Conservation (phyloP, 2,888 invertebrate species). For the Rhopalosiphum nymphaeae region DNA sequence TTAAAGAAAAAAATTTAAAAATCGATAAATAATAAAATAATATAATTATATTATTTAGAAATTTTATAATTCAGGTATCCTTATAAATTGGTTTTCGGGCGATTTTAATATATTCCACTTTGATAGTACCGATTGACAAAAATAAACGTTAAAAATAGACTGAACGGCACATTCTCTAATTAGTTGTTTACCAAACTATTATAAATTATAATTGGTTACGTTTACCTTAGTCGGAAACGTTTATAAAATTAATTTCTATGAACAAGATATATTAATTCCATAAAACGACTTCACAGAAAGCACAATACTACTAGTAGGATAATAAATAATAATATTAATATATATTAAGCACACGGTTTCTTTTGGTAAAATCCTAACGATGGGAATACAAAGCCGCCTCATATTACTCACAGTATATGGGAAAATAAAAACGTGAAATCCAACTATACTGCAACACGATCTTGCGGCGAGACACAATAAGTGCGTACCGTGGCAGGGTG, state of each 20-base stretch:
- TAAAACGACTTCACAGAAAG: neutral
- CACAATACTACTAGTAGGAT: neutral
- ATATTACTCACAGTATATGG: neutral
- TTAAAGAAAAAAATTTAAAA: neutral
- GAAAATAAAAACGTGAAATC: neutral
- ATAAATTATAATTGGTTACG: slow-evolving; percentile 40
- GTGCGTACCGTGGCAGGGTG: neutral
- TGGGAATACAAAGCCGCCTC: neutral
- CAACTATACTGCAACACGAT: neutral
- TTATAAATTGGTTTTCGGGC: neutral
- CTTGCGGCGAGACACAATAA: neutral
- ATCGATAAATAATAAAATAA: neutral
- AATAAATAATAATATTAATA: neutral
- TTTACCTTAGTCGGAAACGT: neutral
- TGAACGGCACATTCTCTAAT: neutral
- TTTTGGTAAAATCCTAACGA: neutral
- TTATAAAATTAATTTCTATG: neutral
- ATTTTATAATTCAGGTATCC: neutral
- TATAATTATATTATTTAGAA: neutral
- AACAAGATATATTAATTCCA: neutral
- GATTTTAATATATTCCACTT: neutral
- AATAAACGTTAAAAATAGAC: slow-evolving; percentile 39
- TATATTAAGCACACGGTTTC: neutral
- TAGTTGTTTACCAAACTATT: slow-evolving; percentile 20
- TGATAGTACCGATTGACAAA: slow-evolving; percentile 29